phyloP scores from a whole-genome alignment of 2,888 invertebrate species.

The Camptogramma bilineatum region DNA sequence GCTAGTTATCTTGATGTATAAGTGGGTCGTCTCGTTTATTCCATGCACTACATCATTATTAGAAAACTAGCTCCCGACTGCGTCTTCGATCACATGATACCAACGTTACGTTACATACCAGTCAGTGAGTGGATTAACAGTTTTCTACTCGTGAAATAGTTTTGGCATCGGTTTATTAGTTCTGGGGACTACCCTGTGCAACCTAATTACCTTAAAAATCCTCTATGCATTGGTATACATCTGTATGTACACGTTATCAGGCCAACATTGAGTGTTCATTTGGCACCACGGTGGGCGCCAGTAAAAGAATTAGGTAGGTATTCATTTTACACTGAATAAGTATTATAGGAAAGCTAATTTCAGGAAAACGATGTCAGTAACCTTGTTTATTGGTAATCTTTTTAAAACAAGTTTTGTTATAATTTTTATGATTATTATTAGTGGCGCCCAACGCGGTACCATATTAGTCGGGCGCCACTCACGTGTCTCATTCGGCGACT shows the following conservation, averaged over 20 bases:
- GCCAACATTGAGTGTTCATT: neutral
- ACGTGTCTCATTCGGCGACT: neutral
- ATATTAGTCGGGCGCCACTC: neutral
- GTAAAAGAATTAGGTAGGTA: conserved; percentile 2
- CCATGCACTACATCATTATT: neutral
- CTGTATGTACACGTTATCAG: neutral
- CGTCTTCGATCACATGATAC: neutral
- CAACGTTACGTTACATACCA: neutral
- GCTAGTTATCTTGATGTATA: conserved; percentile 12
- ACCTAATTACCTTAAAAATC: too few relatives aligned
- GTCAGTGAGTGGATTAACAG: too few relatives aligned
- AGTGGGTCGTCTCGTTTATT: conserved; percentile 3
- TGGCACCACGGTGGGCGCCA: conserved; percentile 34
- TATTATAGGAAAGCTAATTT: neutral
- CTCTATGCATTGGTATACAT: neutral
- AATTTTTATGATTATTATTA: neutral
- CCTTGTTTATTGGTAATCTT: neutral
- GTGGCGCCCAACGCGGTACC: neutral
- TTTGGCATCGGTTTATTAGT: too few relatives aligned
- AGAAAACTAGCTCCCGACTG: neutral
- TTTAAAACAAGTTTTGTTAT: neutral
- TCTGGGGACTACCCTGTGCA: too few relatives aligned
- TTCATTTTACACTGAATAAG: neutral
- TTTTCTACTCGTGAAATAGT: too few relatives aligned
- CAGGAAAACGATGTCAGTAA: neutral